Conservation (phyloP, 2,888 invertebrate genomes). For the Brachylomia viminalis region DNA sequence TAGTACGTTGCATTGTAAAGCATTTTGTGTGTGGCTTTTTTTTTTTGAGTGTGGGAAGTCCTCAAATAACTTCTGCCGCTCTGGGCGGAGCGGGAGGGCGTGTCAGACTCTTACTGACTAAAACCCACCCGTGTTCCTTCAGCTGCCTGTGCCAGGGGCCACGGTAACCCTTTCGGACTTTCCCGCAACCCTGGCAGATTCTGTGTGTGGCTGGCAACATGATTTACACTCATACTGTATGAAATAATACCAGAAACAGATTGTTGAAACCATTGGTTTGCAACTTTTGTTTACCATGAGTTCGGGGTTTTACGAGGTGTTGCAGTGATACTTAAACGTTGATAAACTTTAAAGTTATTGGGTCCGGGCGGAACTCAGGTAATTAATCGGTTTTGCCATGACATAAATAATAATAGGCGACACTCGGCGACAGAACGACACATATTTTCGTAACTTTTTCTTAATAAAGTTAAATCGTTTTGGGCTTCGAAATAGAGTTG, state of each 20-base stretch:
- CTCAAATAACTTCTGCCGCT: no score
- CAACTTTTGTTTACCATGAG: slow-evolving; percentile 6
- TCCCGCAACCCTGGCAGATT: no score
- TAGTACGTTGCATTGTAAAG: no score
- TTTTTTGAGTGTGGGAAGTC: no score
- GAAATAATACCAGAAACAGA: neutral
- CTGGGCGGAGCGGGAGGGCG: no score
- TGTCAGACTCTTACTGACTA: no score
- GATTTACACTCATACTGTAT: neutral
- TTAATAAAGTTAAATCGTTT: neutral
- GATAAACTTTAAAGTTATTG: neutral
- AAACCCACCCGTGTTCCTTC: no score
- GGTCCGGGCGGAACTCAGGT: neutral
- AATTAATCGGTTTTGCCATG: neutral
- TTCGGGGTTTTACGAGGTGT: neutral
- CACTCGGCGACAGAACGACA: neutral
- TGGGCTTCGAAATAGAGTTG: neutral
- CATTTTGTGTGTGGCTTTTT: no score
- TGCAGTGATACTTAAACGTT: neutral
- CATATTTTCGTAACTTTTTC: neutral
- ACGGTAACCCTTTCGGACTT: no score
- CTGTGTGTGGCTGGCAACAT: neutral
- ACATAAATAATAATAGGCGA: neutral
- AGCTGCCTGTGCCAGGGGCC: no score
- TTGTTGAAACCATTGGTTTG: neutral